These are phyloP conservation scores for Aphaenogaster floridana DNA, from an alignment of 1,140 invertebrate genomes.

Conservation along the genomic window DNA sequence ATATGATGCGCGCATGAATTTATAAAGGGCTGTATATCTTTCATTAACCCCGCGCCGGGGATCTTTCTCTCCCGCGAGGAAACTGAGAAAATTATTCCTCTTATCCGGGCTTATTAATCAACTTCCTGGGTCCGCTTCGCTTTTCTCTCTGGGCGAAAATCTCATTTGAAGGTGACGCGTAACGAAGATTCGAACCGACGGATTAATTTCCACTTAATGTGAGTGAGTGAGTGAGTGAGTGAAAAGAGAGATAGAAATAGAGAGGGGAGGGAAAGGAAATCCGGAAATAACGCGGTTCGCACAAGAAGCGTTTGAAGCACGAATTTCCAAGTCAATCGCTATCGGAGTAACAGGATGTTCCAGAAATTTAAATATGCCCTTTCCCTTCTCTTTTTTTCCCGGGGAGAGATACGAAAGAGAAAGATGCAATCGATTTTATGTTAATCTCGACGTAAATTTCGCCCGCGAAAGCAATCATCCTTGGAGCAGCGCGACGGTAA, in stretches of 20 bases:
- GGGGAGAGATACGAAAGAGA: background rate
- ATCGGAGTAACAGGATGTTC: conserved; percentile 47
- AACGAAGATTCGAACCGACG: conserved; percentile 24
- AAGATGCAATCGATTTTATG: conserved; percentile 52
- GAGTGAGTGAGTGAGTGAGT: background rate
- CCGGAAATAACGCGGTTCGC: background rate
- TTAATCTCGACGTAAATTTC: conserved; percentile 41
- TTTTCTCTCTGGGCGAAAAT: conserved; percentile 7
- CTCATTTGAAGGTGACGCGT: conserved; percentile 17
- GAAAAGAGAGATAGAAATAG: background rate
- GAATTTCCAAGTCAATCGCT: conserved; percentile 56
- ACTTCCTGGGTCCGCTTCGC: conserved; percentile 1
- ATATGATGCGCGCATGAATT: conserved; percentile 31
- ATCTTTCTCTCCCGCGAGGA: background rate
- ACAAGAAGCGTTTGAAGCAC: conserved; percentile 7
- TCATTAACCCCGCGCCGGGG: conserved; percentile 29
- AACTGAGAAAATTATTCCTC: conserved; percentile 49
- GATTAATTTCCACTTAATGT: conserved; percentile 56
- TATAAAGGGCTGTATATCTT: conserved; percentile 49
- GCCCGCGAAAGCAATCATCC: conserved; percentile 13
- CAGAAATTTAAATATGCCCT: conserved; percentile 53
- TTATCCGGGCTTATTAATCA: conserved; percentile 58
- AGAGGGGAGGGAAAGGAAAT: background rate
- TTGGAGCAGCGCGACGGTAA: background rate
- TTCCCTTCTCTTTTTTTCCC: background rate